Evolutionary conservation across 1,140 invertebrate species (phyloP).

Genomic region (Nasonia giraulti): DNA sequence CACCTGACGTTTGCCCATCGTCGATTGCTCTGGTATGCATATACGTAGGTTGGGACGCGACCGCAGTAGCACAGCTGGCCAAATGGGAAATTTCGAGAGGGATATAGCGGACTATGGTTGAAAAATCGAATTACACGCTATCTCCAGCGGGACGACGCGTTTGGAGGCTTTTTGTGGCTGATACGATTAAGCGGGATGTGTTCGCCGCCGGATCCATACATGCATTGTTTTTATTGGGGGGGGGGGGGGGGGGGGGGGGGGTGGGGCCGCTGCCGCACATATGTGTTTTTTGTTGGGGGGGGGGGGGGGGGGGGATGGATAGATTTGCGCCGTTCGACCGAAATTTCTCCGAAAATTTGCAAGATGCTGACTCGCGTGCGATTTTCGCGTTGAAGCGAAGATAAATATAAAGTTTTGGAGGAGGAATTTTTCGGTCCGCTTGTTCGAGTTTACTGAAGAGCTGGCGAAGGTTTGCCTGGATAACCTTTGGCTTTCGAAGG

Average conservation of each 20-base stretch:
- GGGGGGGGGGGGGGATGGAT: no score
- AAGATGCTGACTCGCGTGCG: no score
- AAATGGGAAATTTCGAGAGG: slow-evolving; percentile 11
- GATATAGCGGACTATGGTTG: background rate
- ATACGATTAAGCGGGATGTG: no score
- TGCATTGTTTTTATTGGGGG: no score
- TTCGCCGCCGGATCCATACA: no score
- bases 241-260: no score
- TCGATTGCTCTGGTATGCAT: background rate
- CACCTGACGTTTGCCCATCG: background rate
- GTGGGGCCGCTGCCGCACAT: no score
- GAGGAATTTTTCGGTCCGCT: background rate
- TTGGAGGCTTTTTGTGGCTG: no score
- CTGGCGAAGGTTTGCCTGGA: background rate
- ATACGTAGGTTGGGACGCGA: background rate
- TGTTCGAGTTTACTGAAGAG: background rate
- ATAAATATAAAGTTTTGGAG: background rate
- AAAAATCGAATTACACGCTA: slow-evolving; percentile 14
- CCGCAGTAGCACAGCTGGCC: background rate
- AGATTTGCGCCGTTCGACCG: no score
- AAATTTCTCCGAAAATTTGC: no score
- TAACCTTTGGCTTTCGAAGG: slow-evolving; percentile 16
- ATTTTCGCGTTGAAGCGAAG: no score
- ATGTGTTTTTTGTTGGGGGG: no score
- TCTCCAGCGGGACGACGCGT: background rate